Evolutionary conservation across 2,888 invertebrate genomes (phyloP).

Genomic region (Eledone cirrhosa): DNA sequence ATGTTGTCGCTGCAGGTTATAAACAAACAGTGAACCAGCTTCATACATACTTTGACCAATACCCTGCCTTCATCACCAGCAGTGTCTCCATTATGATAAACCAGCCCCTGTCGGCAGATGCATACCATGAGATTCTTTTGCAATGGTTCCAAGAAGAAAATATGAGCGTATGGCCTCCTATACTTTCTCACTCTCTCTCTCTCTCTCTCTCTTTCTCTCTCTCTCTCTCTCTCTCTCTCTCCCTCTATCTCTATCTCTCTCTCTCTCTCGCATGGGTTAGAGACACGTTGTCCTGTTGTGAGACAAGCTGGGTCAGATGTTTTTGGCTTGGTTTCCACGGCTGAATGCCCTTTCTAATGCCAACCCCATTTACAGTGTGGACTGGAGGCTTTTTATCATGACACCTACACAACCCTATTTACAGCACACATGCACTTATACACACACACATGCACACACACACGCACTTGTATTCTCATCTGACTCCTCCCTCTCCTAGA

Average conservation of each 20-base stretch:
- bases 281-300: too few species aligned
- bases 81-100: conserved; percentile 58
- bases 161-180: conserved; percentile 44
- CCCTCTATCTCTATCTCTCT: neutral
- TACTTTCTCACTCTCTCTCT: neutral
- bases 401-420: too few species aligned
- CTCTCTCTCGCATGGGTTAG: too few species aligned
- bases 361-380: too few species aligned
- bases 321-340: too few species aligned
- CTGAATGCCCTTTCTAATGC: too few species aligned
- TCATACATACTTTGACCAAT: conserved; percentile 37
- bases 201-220: neutral
- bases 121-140: conserved; percentile 54
- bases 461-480: too few species aligned
- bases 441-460: too few species aligned
- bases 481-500: too few species aligned
- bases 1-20: neutral
- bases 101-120: conserved; percentile 57
- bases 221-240: neutral
- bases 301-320: too few species aligned
- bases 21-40: neutral
- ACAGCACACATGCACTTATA: too few species aligned
- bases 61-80: conserved; percentile 56
- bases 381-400: too few species aligned
- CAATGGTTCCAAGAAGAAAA: conserved; percentile 55